Conservation (phyloP, 2,888 invertebrate genomes). For the Ethmia dodecea region DNA sequence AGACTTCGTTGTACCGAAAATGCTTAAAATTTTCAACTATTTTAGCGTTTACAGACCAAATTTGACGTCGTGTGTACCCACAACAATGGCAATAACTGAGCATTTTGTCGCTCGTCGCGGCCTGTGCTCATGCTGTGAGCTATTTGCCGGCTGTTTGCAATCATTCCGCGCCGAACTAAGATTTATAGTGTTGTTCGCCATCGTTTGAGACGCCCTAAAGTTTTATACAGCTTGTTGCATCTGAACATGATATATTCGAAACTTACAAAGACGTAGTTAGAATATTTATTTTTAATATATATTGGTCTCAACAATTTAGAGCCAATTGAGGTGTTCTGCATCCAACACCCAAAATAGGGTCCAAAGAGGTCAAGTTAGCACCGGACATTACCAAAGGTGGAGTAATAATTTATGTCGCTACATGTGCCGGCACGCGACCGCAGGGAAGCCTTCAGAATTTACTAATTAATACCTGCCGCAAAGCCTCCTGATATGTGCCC, state of each 20-base stretch:
- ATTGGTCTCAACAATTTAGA: no score
- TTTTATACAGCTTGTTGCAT: neutral
- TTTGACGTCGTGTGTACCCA: conserved; percentile 21
- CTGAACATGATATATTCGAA: conserved; percentile 1
- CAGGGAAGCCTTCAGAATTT: conserved; percentile 23
- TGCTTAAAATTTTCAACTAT: no score
- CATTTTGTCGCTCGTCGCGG: conserved; percentile 34
- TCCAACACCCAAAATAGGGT: no score
- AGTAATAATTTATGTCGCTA: neutral
- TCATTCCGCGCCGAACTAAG: conserved; percentile 51
- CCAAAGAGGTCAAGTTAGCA: no score
- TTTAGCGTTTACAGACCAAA: conserved; percentile 3
- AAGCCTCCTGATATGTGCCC: no score
- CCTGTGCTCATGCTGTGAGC: conserved; percentile 45
- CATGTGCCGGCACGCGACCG: no score
- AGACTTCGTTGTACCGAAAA: no score
- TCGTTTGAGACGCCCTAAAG: conserved; percentile 3
- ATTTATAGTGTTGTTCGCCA: conserved; percentile 45
- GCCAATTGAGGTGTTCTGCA: no score
- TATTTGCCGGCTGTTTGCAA: conserved; percentile 61
- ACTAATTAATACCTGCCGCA: conserved; percentile 22
- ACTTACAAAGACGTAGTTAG: no score
- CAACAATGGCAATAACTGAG: conserved; percentile 43
- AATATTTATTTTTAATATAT: no score
- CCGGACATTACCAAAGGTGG: no score